These are phyloP conservation scores for Babylonia areolata DNA, from an alignment of 1,140 invertebrate species.

Conservation along the genomic window DNA sequence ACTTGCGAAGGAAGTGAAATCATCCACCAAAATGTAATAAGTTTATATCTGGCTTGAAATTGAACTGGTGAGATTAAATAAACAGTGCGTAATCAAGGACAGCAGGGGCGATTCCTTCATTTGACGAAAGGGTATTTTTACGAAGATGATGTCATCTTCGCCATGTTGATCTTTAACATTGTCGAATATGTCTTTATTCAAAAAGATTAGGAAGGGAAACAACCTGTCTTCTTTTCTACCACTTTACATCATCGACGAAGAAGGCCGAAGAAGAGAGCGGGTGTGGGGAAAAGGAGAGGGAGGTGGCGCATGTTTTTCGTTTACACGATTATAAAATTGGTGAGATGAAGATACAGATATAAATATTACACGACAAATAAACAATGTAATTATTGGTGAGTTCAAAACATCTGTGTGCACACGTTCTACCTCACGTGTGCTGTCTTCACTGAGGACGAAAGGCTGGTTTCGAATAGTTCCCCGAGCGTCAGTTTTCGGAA, in stretches of 20 bases:
- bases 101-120: background rate
- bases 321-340: background rate
- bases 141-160: constrained; percentile 28
- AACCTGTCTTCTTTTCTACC: too few species aligned
- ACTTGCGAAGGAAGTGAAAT: background rate
- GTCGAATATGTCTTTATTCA: background rate
- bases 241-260: too few species aligned
- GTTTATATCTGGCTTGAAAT: background rate
- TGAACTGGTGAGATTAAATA: background rate
- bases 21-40: background rate
- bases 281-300: background rate
- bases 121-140: constrained; percentile 21
- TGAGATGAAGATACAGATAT: background rate
- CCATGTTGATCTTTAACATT: constrained; percentile 10
- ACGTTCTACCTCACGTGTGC: too few species aligned
- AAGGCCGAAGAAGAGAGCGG: too few species aligned
- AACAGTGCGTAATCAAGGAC: background rate
- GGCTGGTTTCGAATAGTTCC: too few species aligned
- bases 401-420: too few species aligned
- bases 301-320: background rate
- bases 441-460: too few species aligned
- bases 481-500: too few species aligned
- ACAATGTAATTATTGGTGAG: too few species aligned
- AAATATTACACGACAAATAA: background rate
- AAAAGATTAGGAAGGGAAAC: constrained; percentile 19